Base-by-base conservation (phyloP, 2,113 vertebrate species). In the Hiodon alosoides region DNA sequence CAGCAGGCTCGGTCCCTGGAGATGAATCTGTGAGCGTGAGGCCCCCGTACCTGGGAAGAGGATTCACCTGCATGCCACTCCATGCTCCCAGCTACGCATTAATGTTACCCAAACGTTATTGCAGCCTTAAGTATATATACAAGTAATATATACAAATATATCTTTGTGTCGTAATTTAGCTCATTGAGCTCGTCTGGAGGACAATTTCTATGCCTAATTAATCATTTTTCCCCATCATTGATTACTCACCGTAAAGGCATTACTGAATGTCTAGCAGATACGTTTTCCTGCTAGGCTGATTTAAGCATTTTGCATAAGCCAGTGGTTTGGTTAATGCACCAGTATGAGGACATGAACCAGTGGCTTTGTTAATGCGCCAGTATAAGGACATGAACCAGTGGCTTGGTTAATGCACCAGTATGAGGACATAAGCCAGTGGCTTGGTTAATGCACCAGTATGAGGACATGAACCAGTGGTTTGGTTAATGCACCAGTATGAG, bases 321-420 rank as follows among this genome's bases (percentile, higher is more conserved):
- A 31, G 31, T 31, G 47, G 7, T 64, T 67, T 58, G 55, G 64
- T 59, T 76, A 54, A 77, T 69, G 13, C 53, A 46, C 65, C 75
- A 72, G 66, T 68, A 54, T 64, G 46, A 78, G 79, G 61, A 81
- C 47, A 54, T 62, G 73, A 74, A 69, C 31, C 77, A 72, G 16
- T 69, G 65, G 47, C 55, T 62, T 69, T 6, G 67, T n/a, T 71
- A 60, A 67, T 59, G 72, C 48, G 4, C 72, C 51, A 10, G 50
- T 31, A 48, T 65, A 10, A 48, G 69, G 57, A 10, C 14, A 13
- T 71, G 16, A 10, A 55, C 14, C 13, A 4, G 52, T 53, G 17
- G 16, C 10, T 53, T 71, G 16, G 31, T 46, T 11, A 46, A 31
- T 16, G n/a, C 10, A 52, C 7, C 11, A 52, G 50, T 13, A 50